These are phyloP conservation scores for Nyctibius grandis DNA, from an alignment of 2,797 vertebrate species.

Conservation along the genomic window DNA sequence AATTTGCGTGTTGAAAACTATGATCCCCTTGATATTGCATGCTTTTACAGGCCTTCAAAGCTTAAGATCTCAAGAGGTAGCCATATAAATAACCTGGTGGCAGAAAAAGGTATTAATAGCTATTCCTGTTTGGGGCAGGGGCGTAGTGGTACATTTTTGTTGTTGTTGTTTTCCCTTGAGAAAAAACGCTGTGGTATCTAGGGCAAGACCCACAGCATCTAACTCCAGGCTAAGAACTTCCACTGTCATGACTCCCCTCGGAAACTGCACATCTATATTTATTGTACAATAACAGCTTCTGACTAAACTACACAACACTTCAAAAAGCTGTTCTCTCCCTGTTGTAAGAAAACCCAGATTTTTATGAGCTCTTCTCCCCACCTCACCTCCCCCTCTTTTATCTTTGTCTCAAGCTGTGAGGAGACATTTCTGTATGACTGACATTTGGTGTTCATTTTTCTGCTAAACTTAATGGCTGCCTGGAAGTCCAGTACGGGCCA, in stretches of 20 bases:
- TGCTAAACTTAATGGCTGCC: background rate
- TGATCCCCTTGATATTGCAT: background rate
- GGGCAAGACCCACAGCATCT: background rate
- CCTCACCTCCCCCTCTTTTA: background rate
- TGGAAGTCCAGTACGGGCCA: background rate
- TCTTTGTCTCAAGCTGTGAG: background rate
- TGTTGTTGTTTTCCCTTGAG: background rate
- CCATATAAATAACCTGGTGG: background rate
- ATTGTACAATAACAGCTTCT: background rate
- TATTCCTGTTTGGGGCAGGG: background rate
- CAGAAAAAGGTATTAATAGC: background rate
- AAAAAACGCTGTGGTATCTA: background rate
- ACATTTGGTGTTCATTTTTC: background rate
- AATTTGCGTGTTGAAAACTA: background rate
- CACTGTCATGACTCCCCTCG: background rate
- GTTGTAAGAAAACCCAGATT: background rate
- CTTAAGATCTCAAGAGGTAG: background rate
- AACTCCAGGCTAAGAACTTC: background rate
- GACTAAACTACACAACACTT: background rate
- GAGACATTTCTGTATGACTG: background rate
- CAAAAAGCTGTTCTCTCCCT: background rate
- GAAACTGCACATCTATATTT: background rate
- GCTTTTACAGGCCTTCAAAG: background rate
- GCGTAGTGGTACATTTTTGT: background rate
- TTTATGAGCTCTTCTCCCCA: background rate